These are phyloP conservation scores for Oreochromis tanganicae DNA, from an alignment of 2,113 vertebrate genomes.

Conservation along the genomic window DNA sequence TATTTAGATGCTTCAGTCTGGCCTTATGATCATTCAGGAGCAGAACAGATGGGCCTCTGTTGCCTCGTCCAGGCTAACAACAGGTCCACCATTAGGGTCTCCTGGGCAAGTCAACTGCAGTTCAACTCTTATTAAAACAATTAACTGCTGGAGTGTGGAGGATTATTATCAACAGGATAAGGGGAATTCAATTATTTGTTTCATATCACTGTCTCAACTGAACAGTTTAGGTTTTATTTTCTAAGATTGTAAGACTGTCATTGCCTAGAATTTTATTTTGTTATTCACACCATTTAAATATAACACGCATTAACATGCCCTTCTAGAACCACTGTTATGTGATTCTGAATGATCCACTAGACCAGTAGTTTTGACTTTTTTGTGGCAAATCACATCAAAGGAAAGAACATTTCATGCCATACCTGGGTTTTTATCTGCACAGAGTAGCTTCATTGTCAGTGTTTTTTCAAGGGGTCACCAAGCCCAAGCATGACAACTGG, in stretches of 20 bases:
- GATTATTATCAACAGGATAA: not conserved
- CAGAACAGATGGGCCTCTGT: slow-evolving; percentile 46
- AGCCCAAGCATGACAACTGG: not conserved
- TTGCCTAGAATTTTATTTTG: not conserved
- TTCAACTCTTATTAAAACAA: not conserved
- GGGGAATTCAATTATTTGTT: not conserved
- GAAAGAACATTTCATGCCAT: not conserved
- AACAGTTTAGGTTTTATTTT: not conserved
- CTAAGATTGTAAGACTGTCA: not conserved
- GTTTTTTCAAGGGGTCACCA: not conserved
- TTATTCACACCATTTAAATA: not conserved
- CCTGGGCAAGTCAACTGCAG: slow-evolving; percentile 13
- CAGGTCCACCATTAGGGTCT: slow-evolving; percentile 5
- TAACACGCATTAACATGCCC: not conserved
- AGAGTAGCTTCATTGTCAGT: not conserved
- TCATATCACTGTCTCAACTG: not conserved
- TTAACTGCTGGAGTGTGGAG: not conserved
- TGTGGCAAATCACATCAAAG: not conserved
- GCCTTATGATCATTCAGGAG: slow-evolving; percentile 30
- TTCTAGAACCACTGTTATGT: not conserved
- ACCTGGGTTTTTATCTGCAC: not conserved
- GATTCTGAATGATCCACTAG: not conserved
- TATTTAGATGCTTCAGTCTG: slow-evolving; percentile 36
- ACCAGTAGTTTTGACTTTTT: not conserved
- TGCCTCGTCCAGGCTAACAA: not conserved